Base-by-base conservation (phyloP, 2,797 vertebrate genomes). In the Pseudopleuronectes americanus region DNA sequence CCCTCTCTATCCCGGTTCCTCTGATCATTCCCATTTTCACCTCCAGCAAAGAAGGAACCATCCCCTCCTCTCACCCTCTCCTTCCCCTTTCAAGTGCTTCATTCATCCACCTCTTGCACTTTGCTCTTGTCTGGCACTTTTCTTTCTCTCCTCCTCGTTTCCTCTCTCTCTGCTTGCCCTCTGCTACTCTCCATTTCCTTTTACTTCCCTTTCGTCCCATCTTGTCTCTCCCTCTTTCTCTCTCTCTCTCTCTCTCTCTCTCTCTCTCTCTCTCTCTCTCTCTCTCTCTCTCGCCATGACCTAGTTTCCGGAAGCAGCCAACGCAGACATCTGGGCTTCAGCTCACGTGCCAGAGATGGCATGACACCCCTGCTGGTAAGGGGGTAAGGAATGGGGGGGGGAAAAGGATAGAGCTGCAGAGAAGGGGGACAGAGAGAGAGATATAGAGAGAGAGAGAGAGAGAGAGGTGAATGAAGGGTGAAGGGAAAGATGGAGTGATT, bases 321-420 rank as follows among this genome's bases (percentile, higher is more conserved):
- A 79, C 43, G 22, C 81, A 89, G 88, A 91, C 90, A 91, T 90
- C 87, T 90, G 89, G 83, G 79, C 87, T 87, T 85, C 51, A 22
- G 77, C 88, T 87, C 87, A 89, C 76, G 66, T 90, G 87, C 87
- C 76, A 79, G 73, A 70, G 70, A 85, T 75, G 77, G 77, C 84
- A 87, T 90, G 86, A 85, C 81, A 81, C 83, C 82, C 71, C 68
- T 79, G 59, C 68, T 77, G 57, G 58, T 31, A 23, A 47, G 3
- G 21, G 23, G 33, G 31, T 9, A 38, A 16, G 17, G 43, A 4
- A 4, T 33, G 36, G 41, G 19, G 28, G 36, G 41, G 19, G 28
- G 6, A 19, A 12, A n/a, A 31, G 23, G 57, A 57, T 58, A 56
- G 64, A 63, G 73, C 23, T 75, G 26, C 55, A 63, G 57, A 60